A percentile compares a stretch with the other conserved stretches of the same genome.
Conservation (phyloP, 1,140 invertebrate genomes). For the Megalonaias nervosa region DNA sequence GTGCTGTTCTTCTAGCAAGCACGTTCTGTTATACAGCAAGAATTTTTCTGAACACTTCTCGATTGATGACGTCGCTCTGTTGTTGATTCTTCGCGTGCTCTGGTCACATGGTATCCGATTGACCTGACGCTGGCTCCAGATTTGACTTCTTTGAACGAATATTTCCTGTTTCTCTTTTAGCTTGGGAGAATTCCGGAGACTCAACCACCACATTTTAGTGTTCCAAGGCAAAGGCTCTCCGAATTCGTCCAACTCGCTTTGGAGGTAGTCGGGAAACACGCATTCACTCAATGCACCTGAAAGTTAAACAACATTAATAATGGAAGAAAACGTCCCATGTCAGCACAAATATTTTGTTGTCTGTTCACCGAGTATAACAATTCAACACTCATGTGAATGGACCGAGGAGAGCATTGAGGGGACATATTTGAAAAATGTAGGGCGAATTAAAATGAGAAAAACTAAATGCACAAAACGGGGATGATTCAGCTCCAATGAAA, state of each 20-base stretch:
- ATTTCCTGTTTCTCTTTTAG: constrained; percentile 56
- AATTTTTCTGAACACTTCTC: constrained; percentile 42
- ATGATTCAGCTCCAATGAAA: too few species aligned
- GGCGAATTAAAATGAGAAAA: too few species aligned
- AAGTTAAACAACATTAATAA: constrained; percentile 11
- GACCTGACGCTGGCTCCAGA: constrained; percentile 41
- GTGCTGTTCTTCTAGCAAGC: constrained; percentile 17
- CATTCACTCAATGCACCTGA: constrained; percentile 37
- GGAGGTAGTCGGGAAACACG: constrained; percentile 51
- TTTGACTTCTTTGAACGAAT: constrained; percentile 30
- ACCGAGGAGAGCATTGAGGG: too few species aligned
- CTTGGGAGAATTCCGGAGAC: constrained; percentile 44
- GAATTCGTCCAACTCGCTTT: constrained; percentile 38
- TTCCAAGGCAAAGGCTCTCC: constrained; percentile 46
- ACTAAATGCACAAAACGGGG: too few species aligned
- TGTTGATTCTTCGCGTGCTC: constrained; percentile 21
- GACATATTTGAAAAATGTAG: too few species aligned
- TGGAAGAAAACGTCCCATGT: background rate
- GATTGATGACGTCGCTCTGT: constrained; percentile 30
- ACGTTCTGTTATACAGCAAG: constrained; percentile 39
- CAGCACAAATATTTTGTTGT: background rate
- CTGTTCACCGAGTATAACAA: background rate
- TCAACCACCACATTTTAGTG: constrained; percentile 53
- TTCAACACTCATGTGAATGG: too few species aligned
- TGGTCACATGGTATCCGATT: constrained; percentile 43